phyloP scores from a whole-genome alignment of 1,140 invertebrate species.

The Campodea augens region DNA sequence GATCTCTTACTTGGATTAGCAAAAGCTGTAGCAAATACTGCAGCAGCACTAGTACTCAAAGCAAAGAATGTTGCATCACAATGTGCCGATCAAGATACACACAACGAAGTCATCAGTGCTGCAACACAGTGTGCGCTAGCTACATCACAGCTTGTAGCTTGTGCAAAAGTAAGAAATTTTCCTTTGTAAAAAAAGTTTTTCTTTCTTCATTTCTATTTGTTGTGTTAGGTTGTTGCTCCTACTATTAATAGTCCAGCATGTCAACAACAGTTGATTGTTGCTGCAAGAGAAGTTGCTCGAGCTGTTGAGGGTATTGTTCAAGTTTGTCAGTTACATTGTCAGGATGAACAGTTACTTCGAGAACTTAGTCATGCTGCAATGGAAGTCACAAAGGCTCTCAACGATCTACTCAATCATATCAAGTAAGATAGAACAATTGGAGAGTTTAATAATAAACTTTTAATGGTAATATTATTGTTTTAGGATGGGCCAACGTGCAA shows the following conservation, averaged over 20 bases:
- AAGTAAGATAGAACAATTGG: slow-evolving; percentile 27
- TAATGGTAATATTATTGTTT: slow-evolving; percentile 8
- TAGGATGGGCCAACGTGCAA: slow-evolving; percentile 28
- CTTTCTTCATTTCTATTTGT: no score
- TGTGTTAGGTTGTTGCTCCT: slow-evolving; percentile 49
- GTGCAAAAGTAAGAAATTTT: slow-evolving; percentile 65
- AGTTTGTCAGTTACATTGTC: slow-evolving; percentile 53
- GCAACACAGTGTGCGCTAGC: slow-evolving; percentile 92
- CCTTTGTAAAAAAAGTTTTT: no score
- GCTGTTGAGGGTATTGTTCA: slow-evolving; percentile 80
- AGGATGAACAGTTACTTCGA: slow-evolving; percentile 43
- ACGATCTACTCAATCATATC: slow-evolving; percentile 78
- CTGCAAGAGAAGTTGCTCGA: slow-evolving; percentile 76
- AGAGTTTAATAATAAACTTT: slow-evolving; percentile 8
- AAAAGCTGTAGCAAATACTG: slow-evolving; percentile 92
- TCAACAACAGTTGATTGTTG: slow-evolving; percentile 80
- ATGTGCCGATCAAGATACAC: slow-evolving; percentile 50
- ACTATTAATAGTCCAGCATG: slow-evolving; percentile 77
- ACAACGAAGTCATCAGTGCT: slow-evolving; percentile 79
- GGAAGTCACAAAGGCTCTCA: slow-evolving; percentile 74
- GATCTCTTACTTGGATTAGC: slow-evolving; percentile 76
- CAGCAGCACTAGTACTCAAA: slow-evolving; percentile 81
- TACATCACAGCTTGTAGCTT: slow-evolving; percentile 92
- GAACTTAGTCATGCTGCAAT: slow-evolving; percentile 68
- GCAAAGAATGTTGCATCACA: slow-evolving; percentile 84